Evolutionary conservation across 2,113 vertebrate species (phyloP).

Genomic region (Zapornia atra): DNA sequence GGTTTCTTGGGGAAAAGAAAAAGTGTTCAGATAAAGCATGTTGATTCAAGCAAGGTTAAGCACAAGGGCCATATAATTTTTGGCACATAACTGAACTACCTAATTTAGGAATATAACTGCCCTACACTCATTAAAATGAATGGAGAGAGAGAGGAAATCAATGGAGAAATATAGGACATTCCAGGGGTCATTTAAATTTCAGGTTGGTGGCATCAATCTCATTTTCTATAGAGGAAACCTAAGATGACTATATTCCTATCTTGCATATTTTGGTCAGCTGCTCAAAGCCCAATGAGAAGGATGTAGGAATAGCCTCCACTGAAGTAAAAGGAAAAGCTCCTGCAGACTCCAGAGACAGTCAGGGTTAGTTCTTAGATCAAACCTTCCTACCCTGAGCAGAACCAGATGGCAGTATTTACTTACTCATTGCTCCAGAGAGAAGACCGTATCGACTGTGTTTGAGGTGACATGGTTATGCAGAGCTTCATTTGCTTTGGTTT

Average conservation of each 20-base stretch:
- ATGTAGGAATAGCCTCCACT: neutral
- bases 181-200: conserved; percentile 4
- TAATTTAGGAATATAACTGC: neutral
- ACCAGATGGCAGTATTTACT: neutral
- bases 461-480: neutral
- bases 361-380: neutral
- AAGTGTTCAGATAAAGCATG: neutral
- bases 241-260: neutral
- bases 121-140: conserved; percentile 22
- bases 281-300: neutral
- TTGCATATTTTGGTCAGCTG: neutral
- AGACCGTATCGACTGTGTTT: accelerated
- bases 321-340: neutral
- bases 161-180: neutral
- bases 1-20: accelerated
- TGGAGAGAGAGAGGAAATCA: conserved; percentile 17
- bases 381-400: neutral
- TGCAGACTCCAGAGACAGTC: neutral
- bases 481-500: neutral
- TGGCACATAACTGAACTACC: neutral
- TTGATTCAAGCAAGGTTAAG: neutral
- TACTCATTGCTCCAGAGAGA: neutral
- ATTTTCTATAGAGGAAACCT: neutral
- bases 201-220: neutral
- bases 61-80: neutral